Evolutionary conservation across 2,797 vertebrate genomes (phyloP).

Genomic region (Tragelaphus eurycerus): DNA sequence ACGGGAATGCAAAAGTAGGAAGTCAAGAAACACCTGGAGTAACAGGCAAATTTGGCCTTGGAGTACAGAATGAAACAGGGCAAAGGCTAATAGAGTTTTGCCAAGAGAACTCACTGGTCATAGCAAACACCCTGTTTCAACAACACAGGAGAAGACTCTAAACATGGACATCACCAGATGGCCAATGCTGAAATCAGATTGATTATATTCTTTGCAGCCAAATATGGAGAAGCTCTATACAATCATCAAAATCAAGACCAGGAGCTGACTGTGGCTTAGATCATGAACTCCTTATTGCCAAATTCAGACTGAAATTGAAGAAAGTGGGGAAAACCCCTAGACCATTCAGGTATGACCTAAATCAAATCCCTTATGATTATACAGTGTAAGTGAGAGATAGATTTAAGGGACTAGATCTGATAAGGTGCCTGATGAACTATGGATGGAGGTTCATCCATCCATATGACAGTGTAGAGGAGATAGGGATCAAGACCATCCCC

Average conservation of each 20-base stretch:
- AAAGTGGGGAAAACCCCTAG: not conserved
- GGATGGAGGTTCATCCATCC: not conserved
- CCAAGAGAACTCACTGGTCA: not conserved
- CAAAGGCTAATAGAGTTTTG: not conserved
- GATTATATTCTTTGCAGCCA: not conserved
- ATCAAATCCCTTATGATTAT: not conserved
- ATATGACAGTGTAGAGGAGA: not conserved
- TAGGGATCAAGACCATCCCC: not conserved
- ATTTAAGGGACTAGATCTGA: not conserved
- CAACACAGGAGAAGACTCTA: too few species aligned
- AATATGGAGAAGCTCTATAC: not conserved
- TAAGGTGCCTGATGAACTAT: not conserved
- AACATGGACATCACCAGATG: not conserved
- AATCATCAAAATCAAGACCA: not conserved
- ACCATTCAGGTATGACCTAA: not conserved
- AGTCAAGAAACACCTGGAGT: not conserved
- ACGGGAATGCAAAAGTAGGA: not conserved
- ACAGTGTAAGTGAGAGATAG: not conserved
- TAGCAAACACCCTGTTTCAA: not conserved
- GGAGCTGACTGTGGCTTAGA: not conserved
- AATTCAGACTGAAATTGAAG: not conserved
- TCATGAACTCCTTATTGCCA: not conserved
- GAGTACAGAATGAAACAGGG: not conserved
- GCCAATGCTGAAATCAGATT: not conserved
- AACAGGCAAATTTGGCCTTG: not conserved